Base-by-base conservation (phyloP, 2,888 invertebrate species). In the Teleiodes luculella region DNA sequence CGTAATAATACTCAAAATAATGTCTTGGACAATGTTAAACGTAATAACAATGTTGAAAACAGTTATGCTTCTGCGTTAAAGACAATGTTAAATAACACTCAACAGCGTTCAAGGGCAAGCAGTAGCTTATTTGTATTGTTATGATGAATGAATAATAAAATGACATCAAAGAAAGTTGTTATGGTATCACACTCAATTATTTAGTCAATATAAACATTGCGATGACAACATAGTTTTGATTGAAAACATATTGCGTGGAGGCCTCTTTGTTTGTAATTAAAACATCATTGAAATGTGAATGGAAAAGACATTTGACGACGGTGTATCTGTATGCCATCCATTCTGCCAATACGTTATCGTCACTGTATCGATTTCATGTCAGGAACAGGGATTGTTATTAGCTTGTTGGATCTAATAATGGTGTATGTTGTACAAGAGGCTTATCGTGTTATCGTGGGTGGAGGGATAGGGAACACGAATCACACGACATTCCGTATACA, bases 131-230 rank as follows among this genome's bases (percentile, higher is more conserved):
- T 59, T 58, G 33, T 33, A 53, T 53, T 46, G 20, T 52, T 43
- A 39, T 53, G 45, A 33, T 43, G 13, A 47, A 50, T 45, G 18
- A 41, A 24, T 6, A 18, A 43, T 31, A 28, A 30, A 61, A 71
- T 72, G 74, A 68, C 70, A 72, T 76, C 72, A 74, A 62, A 63
- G 57, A 55, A 54, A 62, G 62, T 62, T 74, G 68, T 72, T 72
- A 72, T 74, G 75, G 71, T 76, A 74, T 73, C 67, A 62, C 14
- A 62, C 65, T 65, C 65, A 63, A 61, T 66, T 60, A 66, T 65
- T 49, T 43, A 37, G 36, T 68, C 64, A 70, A 73, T 60, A 72
- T 61, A 59, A 60, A 67, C 70, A 71, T 68, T 28, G 43, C 18
- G 61, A 54, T 68, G 68, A 72, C 63, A 74, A 72, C 68, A 70